phyloP scores from a whole-genome alignment of 2,888 invertebrate species.

The Lasioglossum malachurum region DNA sequence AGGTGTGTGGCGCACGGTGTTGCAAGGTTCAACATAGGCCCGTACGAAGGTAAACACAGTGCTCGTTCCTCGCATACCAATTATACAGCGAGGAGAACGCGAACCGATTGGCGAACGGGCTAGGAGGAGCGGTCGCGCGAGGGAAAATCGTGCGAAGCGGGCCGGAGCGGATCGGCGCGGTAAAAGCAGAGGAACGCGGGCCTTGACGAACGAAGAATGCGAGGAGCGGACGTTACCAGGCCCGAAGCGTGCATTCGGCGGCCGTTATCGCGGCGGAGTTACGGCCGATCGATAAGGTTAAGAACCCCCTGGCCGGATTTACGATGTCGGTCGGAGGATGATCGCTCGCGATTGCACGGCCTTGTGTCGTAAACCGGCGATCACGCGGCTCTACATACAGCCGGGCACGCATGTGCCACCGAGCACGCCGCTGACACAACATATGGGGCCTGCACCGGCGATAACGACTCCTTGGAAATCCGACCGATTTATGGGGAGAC shows the following conservation, averaged over 20 bases:
- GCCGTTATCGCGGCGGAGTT: slow-evolving; percentile 64
- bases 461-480: slow-evolving; percentile 41
- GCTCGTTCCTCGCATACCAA: slow-evolving; percentile 12
- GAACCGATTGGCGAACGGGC: neutral
- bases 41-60: neutral
- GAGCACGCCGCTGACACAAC: slow-evolving; percentile 35
- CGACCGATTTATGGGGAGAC: slow-evolving; percentile 32
- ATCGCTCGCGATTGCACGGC: slow-evolving; percentile 84
- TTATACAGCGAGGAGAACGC: slow-evolving; percentile 4
- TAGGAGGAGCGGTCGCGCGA: neutral
- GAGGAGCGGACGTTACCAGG: slow-evolving; percentile 32
- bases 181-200: slow-evolving; percentile 20
- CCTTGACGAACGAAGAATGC: slow-evolving; percentile 38
- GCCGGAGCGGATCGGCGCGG: neutral
- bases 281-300: slow-evolving; percentile 81
- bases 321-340: slow-evolving; percentile 82
- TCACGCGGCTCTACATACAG: slow-evolving; percentile 68
- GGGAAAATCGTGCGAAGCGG: slow-evolving; percentile 1
- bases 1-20: neutral
- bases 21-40: neutral
- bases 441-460: slow-evolving; percentile 34
- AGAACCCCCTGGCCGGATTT: slow-evolving; percentile 81
- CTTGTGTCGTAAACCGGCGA: slow-evolving; percentile 83
- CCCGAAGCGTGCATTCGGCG: slow-evolving; percentile 59
- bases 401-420: slow-evolving; percentile 64